These are phyloP conservation scores for Leptodactylus fallax DNA, from an alignment of 2,797 vertebrate genomes.

Conservation along the genomic window DNA sequence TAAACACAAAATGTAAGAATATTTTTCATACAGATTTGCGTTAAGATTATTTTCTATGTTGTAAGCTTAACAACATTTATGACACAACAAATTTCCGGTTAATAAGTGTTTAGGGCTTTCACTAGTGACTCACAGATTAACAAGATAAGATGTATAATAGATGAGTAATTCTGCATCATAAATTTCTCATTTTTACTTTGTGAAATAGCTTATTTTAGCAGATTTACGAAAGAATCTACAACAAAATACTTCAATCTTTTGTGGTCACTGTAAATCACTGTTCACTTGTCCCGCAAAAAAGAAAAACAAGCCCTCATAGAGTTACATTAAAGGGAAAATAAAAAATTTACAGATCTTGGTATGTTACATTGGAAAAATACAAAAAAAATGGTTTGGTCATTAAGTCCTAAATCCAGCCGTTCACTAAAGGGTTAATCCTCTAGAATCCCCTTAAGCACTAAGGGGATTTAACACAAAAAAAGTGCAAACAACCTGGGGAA, in stretches of 20 bases:
- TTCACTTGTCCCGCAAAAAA: too few species aligned
- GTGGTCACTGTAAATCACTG: too few species aligned
- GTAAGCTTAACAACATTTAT: constrained; percentile 9
- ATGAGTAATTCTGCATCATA: neutral
- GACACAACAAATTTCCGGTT: neutral
- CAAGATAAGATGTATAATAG: neutral
- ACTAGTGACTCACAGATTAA: neutral
- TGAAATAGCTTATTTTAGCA: neutral
- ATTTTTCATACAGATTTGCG: neutral
- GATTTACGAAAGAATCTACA: neutral
- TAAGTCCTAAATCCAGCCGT: too few species aligned
- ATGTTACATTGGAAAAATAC: too few species aligned
- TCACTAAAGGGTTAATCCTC: neutral
- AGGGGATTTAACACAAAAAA: neutral
- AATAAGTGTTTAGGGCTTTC: neutral
- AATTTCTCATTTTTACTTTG: neutral
- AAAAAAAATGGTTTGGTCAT: too few species aligned
- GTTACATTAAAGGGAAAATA: too few species aligned
- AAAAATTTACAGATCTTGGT: too few species aligned
- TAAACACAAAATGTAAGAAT: too few species aligned
- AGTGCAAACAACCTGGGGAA: constrained; percentile 1
- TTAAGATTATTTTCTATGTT: neutral
- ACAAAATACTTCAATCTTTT: too few species aligned
- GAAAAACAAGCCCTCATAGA: too few species aligned
- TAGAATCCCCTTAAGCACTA: neutral